These are phyloP conservation scores for Lasioglossum zephyrum DNA, from an alignment of 2,888 invertebrate species.

Conservation along the genomic window DNA sequence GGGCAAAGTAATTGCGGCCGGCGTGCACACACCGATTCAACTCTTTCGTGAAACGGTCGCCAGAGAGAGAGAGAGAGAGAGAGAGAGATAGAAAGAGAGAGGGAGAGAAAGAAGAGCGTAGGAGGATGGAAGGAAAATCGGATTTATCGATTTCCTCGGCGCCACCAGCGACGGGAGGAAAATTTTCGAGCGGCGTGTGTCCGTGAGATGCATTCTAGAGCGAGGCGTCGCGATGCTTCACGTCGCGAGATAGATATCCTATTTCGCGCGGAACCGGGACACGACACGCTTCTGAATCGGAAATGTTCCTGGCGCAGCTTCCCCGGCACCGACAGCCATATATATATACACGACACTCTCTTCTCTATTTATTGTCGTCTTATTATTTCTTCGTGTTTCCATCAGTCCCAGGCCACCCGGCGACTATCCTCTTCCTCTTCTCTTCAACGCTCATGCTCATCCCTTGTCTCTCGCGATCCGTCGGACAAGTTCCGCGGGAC, in stretches of 20 bases:
- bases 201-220: slow-evolving; percentile 25
- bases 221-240: not conserved
- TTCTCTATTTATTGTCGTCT: slow-evolving; percentile 4
- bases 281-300: slow-evolving; percentile 21
- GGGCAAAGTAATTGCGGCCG: slow-evolving; percentile 59
- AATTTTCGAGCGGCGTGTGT: slow-evolving; percentile 12
- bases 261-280: slow-evolving; percentile 19
- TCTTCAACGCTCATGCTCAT: no score
- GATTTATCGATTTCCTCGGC: slow-evolving; percentile 43
- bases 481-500: no score
- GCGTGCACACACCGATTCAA: slow-evolving; percentile 35
- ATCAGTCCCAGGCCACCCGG: not conserved
- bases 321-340: not conserved
- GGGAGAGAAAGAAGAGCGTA: not conserved
- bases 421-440: not conserved
- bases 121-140: slow-evolving; percentile 18
- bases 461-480: not conserved
- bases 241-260: slow-evolving; percentile 16
- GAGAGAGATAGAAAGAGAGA: not conserved
- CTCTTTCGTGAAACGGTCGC: slow-evolving; percentile 17
- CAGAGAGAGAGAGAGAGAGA: slow-evolving; percentile 12
- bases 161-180: slow-evolving; percentile 13
- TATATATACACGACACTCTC: not conserved
- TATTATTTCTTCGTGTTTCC: slow-evolving; percentile 10
- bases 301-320: slow-evolving; percentile 13